Evolutionary conservation across 2,113 vertebrate genomes (phyloP).

Genomic region (Cettia cetti): DNA sequence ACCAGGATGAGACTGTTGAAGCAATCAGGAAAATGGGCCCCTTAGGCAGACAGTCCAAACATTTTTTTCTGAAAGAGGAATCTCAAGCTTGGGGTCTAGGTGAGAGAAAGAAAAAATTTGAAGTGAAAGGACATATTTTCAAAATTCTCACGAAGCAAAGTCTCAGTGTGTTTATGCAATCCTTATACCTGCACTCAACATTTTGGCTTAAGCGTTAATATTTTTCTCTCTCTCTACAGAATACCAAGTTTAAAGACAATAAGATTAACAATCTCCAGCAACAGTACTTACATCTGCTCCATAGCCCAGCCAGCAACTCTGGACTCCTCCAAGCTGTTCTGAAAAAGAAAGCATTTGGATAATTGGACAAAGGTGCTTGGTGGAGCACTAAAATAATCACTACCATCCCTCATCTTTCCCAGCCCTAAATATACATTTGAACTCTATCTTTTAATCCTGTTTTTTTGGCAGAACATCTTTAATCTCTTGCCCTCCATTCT

Average conservation of each 20-base stretch:
- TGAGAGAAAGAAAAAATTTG: neutral
- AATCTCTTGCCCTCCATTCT: neutral
- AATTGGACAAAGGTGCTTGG: conserved; percentile 55
- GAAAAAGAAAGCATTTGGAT: conserved; percentile 43
- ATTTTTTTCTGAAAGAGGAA: neutral
- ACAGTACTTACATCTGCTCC: neutral
- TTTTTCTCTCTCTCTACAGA: neutral
- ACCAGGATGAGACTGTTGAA: neutral
- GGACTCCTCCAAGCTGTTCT: neutral
- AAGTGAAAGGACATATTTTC: neutral
- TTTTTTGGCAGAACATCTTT: conserved; percentile 36
- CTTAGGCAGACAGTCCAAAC: neutral
- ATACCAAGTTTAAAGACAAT: neutral
- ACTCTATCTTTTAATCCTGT: conserved; percentile 31
- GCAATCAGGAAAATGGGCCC: neutral
- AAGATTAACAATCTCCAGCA: neutral
- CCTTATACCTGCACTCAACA: neutral
- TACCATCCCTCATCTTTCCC: conserved; percentile 38
- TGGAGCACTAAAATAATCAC: conserved; percentile 45
- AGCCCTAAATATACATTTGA: conserved; percentile 3
- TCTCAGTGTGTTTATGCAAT: neutral
- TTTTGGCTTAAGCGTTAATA: neutral
- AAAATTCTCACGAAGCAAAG: neutral
- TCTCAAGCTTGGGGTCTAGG: neutral
- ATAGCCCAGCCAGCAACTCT: neutral